Conservation (phyloP, 1,140 invertebrate species). For the Theocolax elegans region DNA sequence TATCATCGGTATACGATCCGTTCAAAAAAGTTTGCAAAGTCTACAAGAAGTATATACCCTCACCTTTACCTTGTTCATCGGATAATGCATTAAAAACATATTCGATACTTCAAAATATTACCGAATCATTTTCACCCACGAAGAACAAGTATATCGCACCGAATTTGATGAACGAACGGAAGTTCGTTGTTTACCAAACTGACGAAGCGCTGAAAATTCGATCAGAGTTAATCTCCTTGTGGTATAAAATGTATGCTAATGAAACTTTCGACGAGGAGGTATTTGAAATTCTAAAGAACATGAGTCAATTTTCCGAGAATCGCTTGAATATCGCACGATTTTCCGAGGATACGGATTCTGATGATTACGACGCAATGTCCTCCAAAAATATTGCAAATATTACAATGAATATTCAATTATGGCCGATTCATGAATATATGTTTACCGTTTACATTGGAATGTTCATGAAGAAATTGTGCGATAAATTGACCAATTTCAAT, state of each 20-base stretch:
- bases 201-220: constrained; percentile 38
- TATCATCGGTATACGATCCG: constrained; percentile 50
- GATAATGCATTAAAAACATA: constrained; percentile 44
- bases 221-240: constrained; percentile 44
- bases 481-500: not conserved
- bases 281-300: constrained; percentile 27
- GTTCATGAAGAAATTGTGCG: constrained; percentile 48
- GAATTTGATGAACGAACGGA: constrained; percentile 38
- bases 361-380: constrained; percentile 22
- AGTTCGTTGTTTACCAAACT: constrained; percentile 45
- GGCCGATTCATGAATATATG: constrained; percentile 65
- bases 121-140: constrained; percentile 40
- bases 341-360: constrained; percentile 18
- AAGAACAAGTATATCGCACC: constrained; percentile 32
- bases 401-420: constrained; percentile 51
- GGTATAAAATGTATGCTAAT: constrained; percentile 43
- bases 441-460: constrained; percentile 50
- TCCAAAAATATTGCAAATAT: constrained; percentile 36
- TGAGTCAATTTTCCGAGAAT: constrained; percentile 42
- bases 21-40: constrained; percentile 56
- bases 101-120: constrained; percentile 41
- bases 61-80: constrained; percentile 54
- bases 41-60: constrained; percentile 49
- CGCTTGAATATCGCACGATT: constrained; percentile 35
- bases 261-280: constrained; percentile 28